Evolutionary conservation across 2,113 vertebrate species (phyloP).

Genomic region (Eurypyga helias): DNA sequence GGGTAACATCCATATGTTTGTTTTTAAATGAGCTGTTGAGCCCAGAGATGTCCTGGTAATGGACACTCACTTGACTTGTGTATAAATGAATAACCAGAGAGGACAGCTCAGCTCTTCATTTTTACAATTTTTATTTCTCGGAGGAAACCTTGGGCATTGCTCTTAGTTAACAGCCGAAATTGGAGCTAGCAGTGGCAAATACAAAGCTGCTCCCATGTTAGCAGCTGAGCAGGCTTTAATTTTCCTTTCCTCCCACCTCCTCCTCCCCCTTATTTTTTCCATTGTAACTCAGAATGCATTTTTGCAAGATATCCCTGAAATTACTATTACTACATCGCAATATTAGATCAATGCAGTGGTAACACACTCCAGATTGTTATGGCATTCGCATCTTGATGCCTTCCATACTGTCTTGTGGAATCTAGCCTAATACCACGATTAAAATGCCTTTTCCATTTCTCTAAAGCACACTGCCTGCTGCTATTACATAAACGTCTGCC

Average conservation of each 20-base stretch:
- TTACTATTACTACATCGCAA: conserved; percentile 46
- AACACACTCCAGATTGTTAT: conserved; percentile 69
- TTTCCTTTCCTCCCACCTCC: conserved; percentile 13
- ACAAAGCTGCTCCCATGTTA: background rate
- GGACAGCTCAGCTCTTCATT: background rate
- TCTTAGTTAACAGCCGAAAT: background rate
- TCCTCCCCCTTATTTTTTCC: background rate
- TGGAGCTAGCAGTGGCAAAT: accelerated
- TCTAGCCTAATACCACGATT: conserved; percentile 57
- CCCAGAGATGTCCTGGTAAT: background rate
- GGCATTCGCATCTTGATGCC: conserved; percentile 63
- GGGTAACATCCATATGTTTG: background rate
- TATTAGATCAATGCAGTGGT: conserved; percentile 66
- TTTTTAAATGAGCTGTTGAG: background rate
- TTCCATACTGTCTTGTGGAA: conserved; percentile 68
- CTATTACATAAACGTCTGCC: conserved; percentile 61
- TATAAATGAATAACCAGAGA: background rate
- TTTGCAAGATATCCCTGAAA: conserved; percentile 67
- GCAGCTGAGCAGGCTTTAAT: conserved; percentile 7
- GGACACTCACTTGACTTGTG: background rate
- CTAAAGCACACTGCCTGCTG: conserved; percentile 34
- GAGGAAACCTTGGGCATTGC: background rate
- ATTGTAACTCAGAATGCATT: conserved; percentile 41
- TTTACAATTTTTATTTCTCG: background rate
- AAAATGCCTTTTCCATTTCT: conserved; percentile 66